Evolutionary conservation across 2,113 vertebrate species (phyloP), one percentile per base, ranked within the genome.

Genomic region (Tinamus guttatus): DNA sequence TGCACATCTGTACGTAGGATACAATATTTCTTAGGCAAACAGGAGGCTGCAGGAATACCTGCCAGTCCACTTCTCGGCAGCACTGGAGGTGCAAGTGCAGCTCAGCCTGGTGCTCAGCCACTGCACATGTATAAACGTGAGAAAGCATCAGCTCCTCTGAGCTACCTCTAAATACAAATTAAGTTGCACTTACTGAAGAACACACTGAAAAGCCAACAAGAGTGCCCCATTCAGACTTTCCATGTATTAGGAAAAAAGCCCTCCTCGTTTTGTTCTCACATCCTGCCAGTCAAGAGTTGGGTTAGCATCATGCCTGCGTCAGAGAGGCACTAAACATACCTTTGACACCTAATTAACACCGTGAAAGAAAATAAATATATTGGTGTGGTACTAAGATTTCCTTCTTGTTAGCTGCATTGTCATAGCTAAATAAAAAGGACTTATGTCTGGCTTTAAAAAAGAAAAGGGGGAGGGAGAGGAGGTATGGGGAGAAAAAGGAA

Each of bases 391-490:
- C 52, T 51, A 36, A 77, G 81, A 81, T 69, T 95, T 92, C 78
- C 82, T 94, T 88, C 27, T 2, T 1, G 3, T 38, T 71, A 38
- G 27, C 73, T 77, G 21, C 17, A 81, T 60, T 95, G 80, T 76
- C 92, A 43, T 49, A 87, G 43, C 64, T 93, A 86, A 94, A 94
- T 94, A 86, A 93, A 95, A 94, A 90, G 85, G 60, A 93, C 47
- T 90, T 77, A 95, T 88, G 77, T 71, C 65, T 96, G 38, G 13
- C 73, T 95, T 94, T 94, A 92, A 93, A 94, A 95, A 95, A 79
- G 40, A 94, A 94, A 95, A 79, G 40, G 38, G 56, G 81, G 71
- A 81, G 60, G 19, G 68, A 83, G 68, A 88, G 38, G 14, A 89
- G 21, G 32, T 78, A 60, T 49, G 8, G 65, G 51, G 65, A 75